Evolutionary conservation across 1,140 invertebrate species (phyloP), one percentile per base, ranked within the genome.

Genomic region (Chironomus tepperi): DNA sequence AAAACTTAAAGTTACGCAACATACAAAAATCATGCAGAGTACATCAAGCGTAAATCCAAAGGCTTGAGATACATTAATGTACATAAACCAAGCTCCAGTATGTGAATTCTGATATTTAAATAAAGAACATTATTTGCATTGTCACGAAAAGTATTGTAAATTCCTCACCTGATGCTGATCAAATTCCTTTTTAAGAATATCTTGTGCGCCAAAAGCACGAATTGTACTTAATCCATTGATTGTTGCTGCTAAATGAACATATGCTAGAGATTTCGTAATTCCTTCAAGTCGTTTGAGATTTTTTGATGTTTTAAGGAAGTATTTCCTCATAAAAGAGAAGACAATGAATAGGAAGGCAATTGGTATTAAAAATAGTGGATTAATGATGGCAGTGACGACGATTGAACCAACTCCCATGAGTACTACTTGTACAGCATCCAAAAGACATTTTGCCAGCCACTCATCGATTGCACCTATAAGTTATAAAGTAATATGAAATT

Each of bases 231-330:
- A 79, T 9, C 93, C 93, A 77, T 87, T 86, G 7, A 94, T 75
- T 0, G 91, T 89, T 1, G 91, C 85, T 73, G 87, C 89, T 0
- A 94, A 83, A 75, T 94, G 91, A 2, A 91, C 91, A 78, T 92
- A 94, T 15, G 94, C 87, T 2, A 93, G 93, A 79, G 88, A 88
- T 79, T 86, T 83, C 92, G 91, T 88, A 75, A 89, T 90, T 79
- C 92, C 92, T 84, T 97, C 94, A 16, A 96, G 81, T 74, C 93
- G 84, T 81, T 96, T 96, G 7, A 96, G 86, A 78, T 93, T 93
- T 77, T 94, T 88, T 0, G 93, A 93, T 0, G 92, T 93, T 73
- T 87, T 88, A 9, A 97, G 82, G 80, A 95, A 97, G 74, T 95
- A 88, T 75, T 88, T 86, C 16, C 94, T 83, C 15, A 94, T 86